Evolutionary conservation across 2,113 vertebrate species (phyloP).

Genomic region (Galemys pyrenaicus): DNA sequence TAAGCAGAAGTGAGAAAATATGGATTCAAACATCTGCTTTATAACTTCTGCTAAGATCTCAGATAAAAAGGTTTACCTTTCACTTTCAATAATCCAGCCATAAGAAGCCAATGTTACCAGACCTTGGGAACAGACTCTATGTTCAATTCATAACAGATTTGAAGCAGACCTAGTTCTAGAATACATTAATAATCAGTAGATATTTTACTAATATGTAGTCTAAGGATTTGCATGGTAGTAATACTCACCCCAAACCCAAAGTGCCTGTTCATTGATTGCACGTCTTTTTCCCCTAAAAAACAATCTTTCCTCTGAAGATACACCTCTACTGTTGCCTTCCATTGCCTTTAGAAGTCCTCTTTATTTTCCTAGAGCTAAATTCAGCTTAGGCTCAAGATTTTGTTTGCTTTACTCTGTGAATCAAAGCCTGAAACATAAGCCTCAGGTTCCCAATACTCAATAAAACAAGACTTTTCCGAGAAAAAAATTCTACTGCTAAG

Average conservation of each 20-base stretch:
- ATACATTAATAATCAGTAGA: not conserved
- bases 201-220: not conserved
- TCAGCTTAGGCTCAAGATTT: not conserved
- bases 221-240: not conserved
- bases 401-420: not conserved
- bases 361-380: slow-evolving; percentile 11
- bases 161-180: not conserved
- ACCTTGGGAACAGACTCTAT: not conserved
- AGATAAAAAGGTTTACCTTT: not conserved
- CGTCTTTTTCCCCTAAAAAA: not conserved
- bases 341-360: not conserved
- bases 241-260: not conserved
- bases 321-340: not conserved
- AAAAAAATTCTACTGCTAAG: not conserved
- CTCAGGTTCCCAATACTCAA: not conserved
- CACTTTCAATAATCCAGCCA: not conserved
- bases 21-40: not conserved
- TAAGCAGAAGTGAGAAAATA: not conserved
- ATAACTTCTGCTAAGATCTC: not conserved
- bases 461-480: not conserved
- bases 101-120: not conserved
- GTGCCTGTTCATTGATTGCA: not conserved
- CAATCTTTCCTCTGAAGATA: not conserved
- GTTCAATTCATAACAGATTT: not conserved
- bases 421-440: not conserved